phyloP scores from a whole-genome alignment of 2,888 invertebrate genomes.

The Teleogryllus oceanicus region DNA sequence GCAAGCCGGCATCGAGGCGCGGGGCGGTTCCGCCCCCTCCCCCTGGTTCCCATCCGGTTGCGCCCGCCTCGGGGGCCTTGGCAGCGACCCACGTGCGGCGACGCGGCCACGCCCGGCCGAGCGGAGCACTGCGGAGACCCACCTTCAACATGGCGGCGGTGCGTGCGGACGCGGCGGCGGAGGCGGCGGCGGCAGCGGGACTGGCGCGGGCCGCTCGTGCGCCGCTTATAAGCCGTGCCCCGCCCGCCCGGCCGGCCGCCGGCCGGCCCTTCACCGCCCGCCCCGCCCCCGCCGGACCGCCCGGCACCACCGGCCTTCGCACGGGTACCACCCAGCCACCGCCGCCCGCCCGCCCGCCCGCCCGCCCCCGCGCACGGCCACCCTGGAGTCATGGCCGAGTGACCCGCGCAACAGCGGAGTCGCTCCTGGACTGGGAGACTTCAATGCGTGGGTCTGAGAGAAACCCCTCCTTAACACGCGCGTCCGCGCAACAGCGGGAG shows the following conservation, averaged over 20 bases:
- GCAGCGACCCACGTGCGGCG: background rate
- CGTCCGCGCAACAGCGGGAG: background rate
- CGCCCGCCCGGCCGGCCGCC: background rate
- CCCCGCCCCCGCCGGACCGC: background rate
- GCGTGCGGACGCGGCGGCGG: background rate
- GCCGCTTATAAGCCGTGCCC: background rate
- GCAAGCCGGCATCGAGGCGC: no score
- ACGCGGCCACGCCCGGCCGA: background rate
- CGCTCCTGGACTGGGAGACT: background rate
- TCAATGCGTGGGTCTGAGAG: background rate
- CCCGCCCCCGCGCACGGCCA: background rate
- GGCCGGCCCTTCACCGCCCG: background rate
- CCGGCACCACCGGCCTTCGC: background rate
- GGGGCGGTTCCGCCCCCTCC: no score
- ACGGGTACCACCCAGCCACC: background rate
- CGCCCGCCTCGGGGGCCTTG: background rate
- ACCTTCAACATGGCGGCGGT: conserved; percentile 4
- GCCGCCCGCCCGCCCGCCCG: no score
- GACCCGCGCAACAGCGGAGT: background rate
- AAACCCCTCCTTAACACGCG: no score
- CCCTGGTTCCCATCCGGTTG: background rate
- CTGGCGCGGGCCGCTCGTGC: background rate
- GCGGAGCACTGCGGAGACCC: background rate
- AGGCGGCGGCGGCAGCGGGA: background rate
- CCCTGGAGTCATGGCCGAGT: conserved; percentile 7